Evolutionary conservation across 2,797 vertebrate species (phyloP).

Genomic region (Siniperca scherzeri): DNA sequence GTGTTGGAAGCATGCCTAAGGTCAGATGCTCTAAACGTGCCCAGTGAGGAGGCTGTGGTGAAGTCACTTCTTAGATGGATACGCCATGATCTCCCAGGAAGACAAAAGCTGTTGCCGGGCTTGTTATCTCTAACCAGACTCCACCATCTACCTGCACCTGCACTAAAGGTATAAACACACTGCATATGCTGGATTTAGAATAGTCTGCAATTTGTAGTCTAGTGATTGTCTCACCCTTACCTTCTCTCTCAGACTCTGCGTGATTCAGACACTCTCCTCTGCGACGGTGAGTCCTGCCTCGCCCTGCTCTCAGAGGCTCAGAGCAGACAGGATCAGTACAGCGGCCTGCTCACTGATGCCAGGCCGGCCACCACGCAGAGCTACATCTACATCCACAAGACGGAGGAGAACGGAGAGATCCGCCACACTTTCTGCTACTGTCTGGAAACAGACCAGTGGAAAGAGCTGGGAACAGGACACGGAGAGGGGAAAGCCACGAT

Average conservation of each 20-base stretch:
- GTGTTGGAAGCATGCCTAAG: constrained; percentile 90
- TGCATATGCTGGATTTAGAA: not conserved
- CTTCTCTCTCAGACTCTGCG: constrained; percentile 62
- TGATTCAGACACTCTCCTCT: constrained; percentile 85
- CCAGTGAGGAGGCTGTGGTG: constrained; percentile 91
- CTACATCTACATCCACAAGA: constrained; percentile 98
- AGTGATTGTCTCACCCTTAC: not conserved
- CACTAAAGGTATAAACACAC: constrained; percentile 84
- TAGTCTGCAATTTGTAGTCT: not conserved
- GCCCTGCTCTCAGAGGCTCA: constrained; percentile 85
- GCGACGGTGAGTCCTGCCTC: constrained; percentile 82
- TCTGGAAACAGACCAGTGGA: constrained; percentile 92
- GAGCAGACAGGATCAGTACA: constrained; percentile 82
- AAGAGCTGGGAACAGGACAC: constrained; percentile 82
- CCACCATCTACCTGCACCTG: constrained; percentile 90
- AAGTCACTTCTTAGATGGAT: constrained; percentile 91
- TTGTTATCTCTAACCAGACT: constrained; percentile 92
- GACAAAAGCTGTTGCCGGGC: constrained; percentile 86
- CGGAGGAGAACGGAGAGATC: constrained; percentile 89
- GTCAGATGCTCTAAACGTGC: constrained; percentile 89
- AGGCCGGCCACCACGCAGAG: constrained; percentile 93
- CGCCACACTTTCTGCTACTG: constrained; percentile 95
- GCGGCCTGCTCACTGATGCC: constrained; percentile 91
- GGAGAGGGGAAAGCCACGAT: constrained; percentile 71
- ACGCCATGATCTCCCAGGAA: constrained; percentile 83